Base-by-base conservation (phyloP, 2,888 invertebrate genomes). In the Catonia carolina region DNA sequence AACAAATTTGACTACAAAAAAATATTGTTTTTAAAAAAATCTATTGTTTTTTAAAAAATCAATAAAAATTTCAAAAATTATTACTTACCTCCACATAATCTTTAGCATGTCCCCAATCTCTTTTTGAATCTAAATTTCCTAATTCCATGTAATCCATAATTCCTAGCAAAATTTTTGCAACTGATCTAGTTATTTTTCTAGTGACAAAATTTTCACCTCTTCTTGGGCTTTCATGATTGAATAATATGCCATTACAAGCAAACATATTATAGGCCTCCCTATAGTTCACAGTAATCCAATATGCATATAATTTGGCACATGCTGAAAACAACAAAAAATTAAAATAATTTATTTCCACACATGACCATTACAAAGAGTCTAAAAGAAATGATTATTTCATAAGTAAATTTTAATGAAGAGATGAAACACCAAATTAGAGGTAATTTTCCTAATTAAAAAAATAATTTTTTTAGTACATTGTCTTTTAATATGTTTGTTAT, bases 131-230 rank as follows among this genome's bases (percentile, higher is more conserved):
- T 68, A 99, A 75, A 72, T 95, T 96, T 15, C 99, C 99, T 58
- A 99, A 77, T 71, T 96, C 94, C 53, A 98, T 74, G 60, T 75
- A 79, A 60, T 92, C 85, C 72, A 93, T 82, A 60, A 92, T 83
- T 0, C 94, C 93, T 7, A 96, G 78, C 56, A 82, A 81, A 66
- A 99, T 98, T 78, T 99, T 99, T 7, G 99, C 95, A 18, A 99
- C 97, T 1, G 91, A 93, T 36, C 99, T 79, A 0, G 99, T 98
- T 61, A 99, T 94, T 77, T 99, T 99, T 62, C 99, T 79, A 0
- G 99, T 99, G 6, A 99, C 99, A 76, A 99, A 99, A 69, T 92
- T 99, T 75, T 98, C 98, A 10, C 98, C 96, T 63, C 97, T 77
- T 52, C 96, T 77, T 0, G 97, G 97, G 66, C 91, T 92, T 75